Conservation (phyloP, 2,888 invertebrate genomes). For the Oligia strigilis region DNA sequence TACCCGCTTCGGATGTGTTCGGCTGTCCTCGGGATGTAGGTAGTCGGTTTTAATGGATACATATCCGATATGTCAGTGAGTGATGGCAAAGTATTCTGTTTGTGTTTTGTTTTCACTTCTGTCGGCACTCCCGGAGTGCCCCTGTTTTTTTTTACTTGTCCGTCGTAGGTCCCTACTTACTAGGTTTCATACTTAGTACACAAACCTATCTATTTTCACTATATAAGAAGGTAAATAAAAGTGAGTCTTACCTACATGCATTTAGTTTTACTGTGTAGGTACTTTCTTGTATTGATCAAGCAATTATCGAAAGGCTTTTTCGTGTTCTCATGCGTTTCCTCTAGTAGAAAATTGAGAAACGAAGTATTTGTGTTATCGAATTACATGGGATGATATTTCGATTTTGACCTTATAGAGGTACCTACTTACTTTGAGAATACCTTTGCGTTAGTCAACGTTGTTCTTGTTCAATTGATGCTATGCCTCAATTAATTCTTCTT, state of each 20-base stretch:
- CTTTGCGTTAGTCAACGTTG: neutral
- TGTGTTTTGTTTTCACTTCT: too few species aligned
- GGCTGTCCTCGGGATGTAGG: too few species aligned
- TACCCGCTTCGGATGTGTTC: too few species aligned
- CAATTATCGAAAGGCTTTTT: slow-evolving; percentile 28
- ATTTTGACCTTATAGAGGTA: neutral
- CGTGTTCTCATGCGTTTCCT: slow-evolving; percentile 36
- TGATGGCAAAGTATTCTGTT: too few species aligned
- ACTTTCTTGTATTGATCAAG: slow-evolving; percentile 38
- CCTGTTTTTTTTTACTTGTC: neutral
- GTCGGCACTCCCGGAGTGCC: too few species aligned
- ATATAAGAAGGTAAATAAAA: slow-evolving; percentile 38
- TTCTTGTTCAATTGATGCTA: neutral
- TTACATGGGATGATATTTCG: slow-evolving; percentile 37
- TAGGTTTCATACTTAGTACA: slow-evolving; percentile 9
- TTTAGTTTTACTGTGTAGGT: slow-evolving; percentile 39
- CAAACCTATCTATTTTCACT: neutral
- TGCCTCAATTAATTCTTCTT: neutral
- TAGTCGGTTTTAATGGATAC: too few species aligned
- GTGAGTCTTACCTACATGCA: slow-evolving; percentile 26
- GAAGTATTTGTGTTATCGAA: slow-evolving; percentile 35
- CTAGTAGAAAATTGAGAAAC: slow-evolving; percentile 40
- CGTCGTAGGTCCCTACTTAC: neutral
- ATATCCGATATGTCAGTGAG: too few species aligned
- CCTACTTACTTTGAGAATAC: slow-evolving; percentile 5